Evolutionary conservation across 2,888 invertebrate genomes (phyloP).

Genomic region (Ormyrus thymus): DNA sequence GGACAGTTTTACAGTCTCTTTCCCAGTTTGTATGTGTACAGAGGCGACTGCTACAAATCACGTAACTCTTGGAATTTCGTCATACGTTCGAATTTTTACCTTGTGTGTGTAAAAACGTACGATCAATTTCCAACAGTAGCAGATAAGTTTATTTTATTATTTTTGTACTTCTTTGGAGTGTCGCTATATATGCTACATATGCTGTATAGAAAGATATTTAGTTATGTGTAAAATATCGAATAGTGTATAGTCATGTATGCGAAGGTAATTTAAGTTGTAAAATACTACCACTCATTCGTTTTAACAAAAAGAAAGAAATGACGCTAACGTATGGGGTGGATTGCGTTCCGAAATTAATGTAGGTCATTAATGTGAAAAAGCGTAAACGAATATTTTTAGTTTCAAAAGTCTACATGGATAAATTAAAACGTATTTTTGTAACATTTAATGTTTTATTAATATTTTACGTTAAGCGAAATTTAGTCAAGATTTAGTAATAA

Average conservation of each 20-base stretch:
- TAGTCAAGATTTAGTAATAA: no score
- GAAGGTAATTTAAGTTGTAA: slow-evolving; percentile 47
- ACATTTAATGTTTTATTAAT: slow-evolving; percentile 26
- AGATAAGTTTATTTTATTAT: slow-evolving; percentile 51
- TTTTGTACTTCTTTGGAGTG: slow-evolving; percentile 42
- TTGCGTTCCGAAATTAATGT: slow-evolving; percentile 35
- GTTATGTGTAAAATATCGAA: slow-evolving; percentile 47
- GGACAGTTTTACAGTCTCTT: neutral
- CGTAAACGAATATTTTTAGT: slow-evolving; percentile 7
- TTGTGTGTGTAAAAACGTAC: slow-evolving; percentile 13
- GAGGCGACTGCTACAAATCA: slow-evolving; percentile 19
- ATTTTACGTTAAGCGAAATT: slow-evolving; percentile 7
- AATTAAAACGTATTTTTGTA: slow-evolving; percentile 40
- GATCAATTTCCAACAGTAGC: slow-evolving; percentile 46
- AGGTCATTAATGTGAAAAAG: neutral
- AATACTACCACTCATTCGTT: slow-evolving; percentile 34
- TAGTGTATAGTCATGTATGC: slow-evolving; percentile 31
- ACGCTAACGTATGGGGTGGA: neutral
- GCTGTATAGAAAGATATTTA: slow-evolving; percentile 42
- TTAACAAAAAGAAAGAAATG: slow-evolving; percentile 7
- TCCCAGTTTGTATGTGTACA: slow-evolving; percentile 33
- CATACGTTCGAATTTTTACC: slow-evolving; percentile 10
- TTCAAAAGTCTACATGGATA: slow-evolving; percentile 12
- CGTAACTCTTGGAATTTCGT: slow-evolving; percentile 46
- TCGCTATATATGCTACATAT: slow-evolving; percentile 23